A percentile compares a stretch with the other conserved stretches of the same genome.
Conservation (phyloP, 2,888 invertebrate genomes). For the Ephialtes manifestator region DNA sequence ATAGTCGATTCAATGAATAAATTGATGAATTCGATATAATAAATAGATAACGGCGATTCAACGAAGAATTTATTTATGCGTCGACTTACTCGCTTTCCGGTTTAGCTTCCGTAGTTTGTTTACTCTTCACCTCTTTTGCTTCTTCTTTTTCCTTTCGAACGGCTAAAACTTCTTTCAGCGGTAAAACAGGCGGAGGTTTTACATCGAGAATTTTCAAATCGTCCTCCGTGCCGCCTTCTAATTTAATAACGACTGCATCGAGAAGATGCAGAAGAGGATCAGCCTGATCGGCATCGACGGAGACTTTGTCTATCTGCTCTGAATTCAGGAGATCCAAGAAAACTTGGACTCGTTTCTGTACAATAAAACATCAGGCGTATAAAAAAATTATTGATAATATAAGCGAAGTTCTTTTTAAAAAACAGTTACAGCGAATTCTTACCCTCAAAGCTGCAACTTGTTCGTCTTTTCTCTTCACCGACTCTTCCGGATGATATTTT, state of each 20-base stretch:
- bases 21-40: too few relatives aligned
- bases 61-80: background rate
- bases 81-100: constrained; percentile 74
- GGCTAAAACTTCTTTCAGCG: constrained; percentile 74
- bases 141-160: constrained; percentile 77
- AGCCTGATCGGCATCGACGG: constrained; percentile 94
- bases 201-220: constrained; percentile 95
- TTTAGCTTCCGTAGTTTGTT: constrained; percentile 78
- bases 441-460: constrained; percentile 94
- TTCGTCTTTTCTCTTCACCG: constrained; percentile 95
- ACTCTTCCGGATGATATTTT: constrained; percentile 99
- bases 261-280: constrained; percentile 94
- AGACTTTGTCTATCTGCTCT: constrained; percentile 91
- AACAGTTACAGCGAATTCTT: constrained; percentile 74
- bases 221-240: constrained; percentile 97
- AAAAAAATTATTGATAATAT: constrained; percentile 31
- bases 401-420: background rate
- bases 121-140: constrained; percentile 52
- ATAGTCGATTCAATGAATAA: background rate
- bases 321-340: constrained; percentile 94
- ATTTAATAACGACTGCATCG: constrained; percentile 98
- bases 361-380: constrained; percentile 40
- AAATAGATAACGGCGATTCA: background rate
- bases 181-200: constrained; percentile 76
- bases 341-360: constrained; percentile 94